These are phyloP conservation scores for Nemotelus pantherinus DNA, from an alignment of 2,888 invertebrate genomes.

Conservation along the genomic window DNA sequence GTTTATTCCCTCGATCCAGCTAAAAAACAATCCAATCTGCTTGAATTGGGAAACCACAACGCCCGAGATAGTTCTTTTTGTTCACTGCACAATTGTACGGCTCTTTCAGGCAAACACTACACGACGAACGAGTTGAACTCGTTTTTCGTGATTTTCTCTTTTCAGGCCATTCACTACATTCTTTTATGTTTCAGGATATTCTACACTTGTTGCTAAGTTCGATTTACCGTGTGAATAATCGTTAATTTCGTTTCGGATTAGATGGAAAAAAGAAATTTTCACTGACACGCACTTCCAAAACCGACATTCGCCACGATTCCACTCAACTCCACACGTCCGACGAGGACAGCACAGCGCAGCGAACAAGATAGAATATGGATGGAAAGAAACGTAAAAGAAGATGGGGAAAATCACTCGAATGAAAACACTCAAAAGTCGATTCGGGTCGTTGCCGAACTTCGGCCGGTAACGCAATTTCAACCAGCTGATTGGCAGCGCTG, in stretches of 20 bases:
- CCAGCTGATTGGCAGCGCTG: background rate
- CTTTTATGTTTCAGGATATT: background rate
- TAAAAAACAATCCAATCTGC: too few relatives aligned
- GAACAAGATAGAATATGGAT: background rate
- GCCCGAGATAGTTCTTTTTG: background rate
- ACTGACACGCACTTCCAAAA: slow-evolving; percentile 29
- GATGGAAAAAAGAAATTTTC: slow-evolving; percentile 8
- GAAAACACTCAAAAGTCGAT: background rate
- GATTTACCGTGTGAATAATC: background rate
- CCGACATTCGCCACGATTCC: background rate
- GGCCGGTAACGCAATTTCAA: background rate
- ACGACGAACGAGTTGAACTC: background rate
- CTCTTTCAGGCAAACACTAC: too few relatives aligned
- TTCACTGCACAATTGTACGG: background rate
- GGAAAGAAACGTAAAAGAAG: background rate
- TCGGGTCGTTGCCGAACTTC: background rate
- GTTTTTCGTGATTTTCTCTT: background rate
- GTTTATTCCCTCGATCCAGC: background rate
- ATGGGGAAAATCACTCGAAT: slow-evolving; percentile 2
- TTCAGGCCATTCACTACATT: slow-evolving; percentile 5
- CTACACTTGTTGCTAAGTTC: background rate
- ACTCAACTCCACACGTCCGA: slow-evolving; percentile 10
- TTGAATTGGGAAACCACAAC: too few relatives aligned
- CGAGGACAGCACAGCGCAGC: background rate
- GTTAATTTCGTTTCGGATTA: too few relatives aligned